These are phyloP conservation scores for Phthorimaea operculella DNA, from an alignment of 1,140 invertebrate genomes.

Conservation along the genomic window DNA sequence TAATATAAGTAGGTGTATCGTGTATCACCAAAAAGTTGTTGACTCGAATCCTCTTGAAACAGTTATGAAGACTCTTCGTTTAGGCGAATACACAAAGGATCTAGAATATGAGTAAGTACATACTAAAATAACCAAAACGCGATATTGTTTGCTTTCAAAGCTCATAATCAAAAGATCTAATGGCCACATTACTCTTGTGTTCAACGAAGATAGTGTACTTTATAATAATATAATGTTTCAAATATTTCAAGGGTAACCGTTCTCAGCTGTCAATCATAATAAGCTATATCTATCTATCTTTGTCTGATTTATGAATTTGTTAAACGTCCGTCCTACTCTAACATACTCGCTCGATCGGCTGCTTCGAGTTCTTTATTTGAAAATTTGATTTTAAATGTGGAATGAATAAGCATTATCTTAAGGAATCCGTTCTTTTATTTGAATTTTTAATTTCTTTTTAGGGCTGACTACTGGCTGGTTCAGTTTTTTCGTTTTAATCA, in stretches of 20 bases:
- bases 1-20: no score
- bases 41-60: no score
- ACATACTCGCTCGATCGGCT: slow-evolving; percentile 47
- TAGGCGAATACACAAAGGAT: no score
- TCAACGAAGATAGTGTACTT: slow-evolving; percentile 64
- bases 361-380: slow-evolving; percentile 63
- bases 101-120: no score
- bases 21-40: no score
- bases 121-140: neutral
- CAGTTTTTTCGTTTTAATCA: slow-evolving; percentile 42
- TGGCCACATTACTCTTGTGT: slow-evolving; percentile 38
- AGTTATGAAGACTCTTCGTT: no score
- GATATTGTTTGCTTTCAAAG: neutral
- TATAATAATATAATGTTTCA: slow-evolving; percentile 69
- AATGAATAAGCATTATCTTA: slow-evolving; percentile 68
- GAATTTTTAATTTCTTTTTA: slow-evolving; percentile 65
- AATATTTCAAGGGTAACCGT: slow-evolving; percentile 69
- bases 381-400: slow-evolving; percentile 68
- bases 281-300: slow-evolving; percentile 60
- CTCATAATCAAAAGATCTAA: slow-evolving; percentile 9
- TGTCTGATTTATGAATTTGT: slow-evolving; percentile 37
- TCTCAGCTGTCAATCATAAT: slow-evolving; percentile 68
- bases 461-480: slow-evolving; percentile 40
- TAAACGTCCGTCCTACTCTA: slow-evolving; percentile 36
- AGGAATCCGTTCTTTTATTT: slow-evolving; percentile 64